Conservation (phyloP, 1,140 invertebrate genomes). For the Dufourea novaeangliae region DNA sequence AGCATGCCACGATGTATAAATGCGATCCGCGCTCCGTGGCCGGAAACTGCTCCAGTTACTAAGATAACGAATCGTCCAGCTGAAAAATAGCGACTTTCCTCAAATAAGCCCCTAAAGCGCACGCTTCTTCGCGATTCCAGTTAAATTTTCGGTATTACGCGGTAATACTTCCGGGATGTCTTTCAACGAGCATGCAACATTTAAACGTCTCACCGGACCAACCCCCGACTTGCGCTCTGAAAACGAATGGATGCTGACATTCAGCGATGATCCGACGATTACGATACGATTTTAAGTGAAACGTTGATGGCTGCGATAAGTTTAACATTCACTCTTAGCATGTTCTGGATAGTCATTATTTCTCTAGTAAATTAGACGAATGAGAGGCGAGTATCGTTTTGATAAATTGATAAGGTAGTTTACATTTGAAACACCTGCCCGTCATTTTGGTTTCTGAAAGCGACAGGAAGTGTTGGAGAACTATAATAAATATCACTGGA, state of each 20-base stretch:
- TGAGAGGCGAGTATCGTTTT: too few relatives aligned
- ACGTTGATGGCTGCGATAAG: not conserved
- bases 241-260: not conserved
- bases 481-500: too few relatives aligned
- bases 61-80: slow-evolving; percentile 70
- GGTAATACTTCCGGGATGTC: slow-evolving; percentile 62
- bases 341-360: too few relatives aligned
- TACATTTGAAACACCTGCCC: too few relatives aligned
- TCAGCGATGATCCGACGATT: not conserved
- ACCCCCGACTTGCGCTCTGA: too few relatives aligned
- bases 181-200: slow-evolving; percentile 36
- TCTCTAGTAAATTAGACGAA: too few relatives aligned
- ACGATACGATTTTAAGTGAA: not conserved
- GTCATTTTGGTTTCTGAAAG: too few relatives aligned
- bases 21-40: slow-evolving; percentile 42
- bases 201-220: not conserved
- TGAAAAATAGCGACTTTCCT: slow-evolving; percentile 69
- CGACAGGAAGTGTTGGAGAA: too few relatives aligned
- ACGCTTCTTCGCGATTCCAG: slow-evolving; percentile 62
- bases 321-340: too few relatives aligned
- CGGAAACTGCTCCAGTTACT: slow-evolving; percentile 65
- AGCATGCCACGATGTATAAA: slow-evolving; percentile 67
- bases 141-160: slow-evolving; percentile 64
- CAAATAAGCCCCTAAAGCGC: slow-evolving; percentile 59
- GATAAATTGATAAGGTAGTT: too few relatives aligned